Conservation (phyloP, 2,797 vertebrate genomes). For the Atherinosoma microstoma region DNA sequence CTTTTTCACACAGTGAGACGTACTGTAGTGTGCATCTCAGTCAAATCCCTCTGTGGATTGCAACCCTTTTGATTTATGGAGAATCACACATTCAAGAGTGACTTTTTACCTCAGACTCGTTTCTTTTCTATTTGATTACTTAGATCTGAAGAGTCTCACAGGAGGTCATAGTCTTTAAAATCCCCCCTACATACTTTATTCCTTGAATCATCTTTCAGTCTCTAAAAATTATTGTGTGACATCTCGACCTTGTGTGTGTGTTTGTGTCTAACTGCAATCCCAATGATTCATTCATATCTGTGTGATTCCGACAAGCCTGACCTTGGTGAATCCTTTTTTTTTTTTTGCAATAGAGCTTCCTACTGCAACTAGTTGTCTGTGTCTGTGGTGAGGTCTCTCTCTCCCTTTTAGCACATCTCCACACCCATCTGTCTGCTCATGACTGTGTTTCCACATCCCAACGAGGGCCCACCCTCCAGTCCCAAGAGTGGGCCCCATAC, state of each 20-base stretch:
- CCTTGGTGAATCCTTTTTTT: constrained; percentile 27
- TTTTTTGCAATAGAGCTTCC: constrained; percentile 34
- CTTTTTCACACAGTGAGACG: background rate
- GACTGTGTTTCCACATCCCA: constrained; percentile 45
- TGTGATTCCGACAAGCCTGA: constrained; percentile 39
- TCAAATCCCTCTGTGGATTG: background rate
- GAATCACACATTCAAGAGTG: background rate
- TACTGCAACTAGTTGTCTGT: constrained; percentile 59
- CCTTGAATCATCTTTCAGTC: background rate
- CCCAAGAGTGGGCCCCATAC: constrained; percentile 45
- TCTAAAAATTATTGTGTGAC: background rate
- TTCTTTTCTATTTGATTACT: background rate
- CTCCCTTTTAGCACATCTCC: constrained; percentile 46
- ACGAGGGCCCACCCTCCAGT: constrained; percentile 38
- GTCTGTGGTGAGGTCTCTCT: constrained; percentile 57
- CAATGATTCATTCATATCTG: constrained; percentile 35
- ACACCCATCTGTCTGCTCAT: constrained; percentile 33
- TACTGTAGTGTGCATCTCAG: background rate
- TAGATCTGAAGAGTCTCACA: background rate
- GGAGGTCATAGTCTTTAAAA: background rate
- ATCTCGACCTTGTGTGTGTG: constrained; percentile 1
- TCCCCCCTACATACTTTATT: background rate
- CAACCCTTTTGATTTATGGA: background rate
- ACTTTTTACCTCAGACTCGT: background rate
- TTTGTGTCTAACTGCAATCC: constrained; percentile 22